Conservation (phyloP, 2,113 vertebrate species). For the Sapayoa aenigma region DNA sequence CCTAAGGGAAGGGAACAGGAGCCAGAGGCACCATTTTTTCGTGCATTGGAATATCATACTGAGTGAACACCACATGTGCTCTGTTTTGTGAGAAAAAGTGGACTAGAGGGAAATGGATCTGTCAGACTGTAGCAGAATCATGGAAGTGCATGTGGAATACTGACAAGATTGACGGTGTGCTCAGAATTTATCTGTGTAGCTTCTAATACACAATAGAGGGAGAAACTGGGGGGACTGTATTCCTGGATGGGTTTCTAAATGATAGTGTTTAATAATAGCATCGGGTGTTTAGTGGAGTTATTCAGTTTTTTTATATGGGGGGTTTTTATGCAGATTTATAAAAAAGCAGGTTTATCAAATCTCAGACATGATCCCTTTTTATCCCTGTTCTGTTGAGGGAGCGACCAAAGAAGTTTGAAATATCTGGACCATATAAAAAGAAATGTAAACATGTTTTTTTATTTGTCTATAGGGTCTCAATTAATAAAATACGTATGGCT, state of each 20-base stretch:
- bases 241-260: neutral
- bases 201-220: neutral
- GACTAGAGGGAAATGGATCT: neutral
- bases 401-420: neutral
- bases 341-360: neutral
- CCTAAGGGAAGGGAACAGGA: neutral
- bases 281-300: neutral
- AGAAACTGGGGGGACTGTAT: neutral
- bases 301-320: neutral
- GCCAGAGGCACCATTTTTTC: neutral
- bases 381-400: neutral
- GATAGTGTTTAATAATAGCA: neutral
- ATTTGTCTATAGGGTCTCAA: neutral
- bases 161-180: neutral
- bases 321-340: neutral
- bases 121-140: neutral
- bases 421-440: neutral
- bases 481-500: neutral
- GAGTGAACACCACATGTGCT: neutral
- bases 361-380: neutral
- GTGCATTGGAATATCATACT: neutral
- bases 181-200: neutral
- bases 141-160: neutral
- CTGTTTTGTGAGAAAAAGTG: neutral
- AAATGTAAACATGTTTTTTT: neutral